Conservation (phyloP, 2,797 vertebrate species). For the Pachyuromys duprasi region DNA sequence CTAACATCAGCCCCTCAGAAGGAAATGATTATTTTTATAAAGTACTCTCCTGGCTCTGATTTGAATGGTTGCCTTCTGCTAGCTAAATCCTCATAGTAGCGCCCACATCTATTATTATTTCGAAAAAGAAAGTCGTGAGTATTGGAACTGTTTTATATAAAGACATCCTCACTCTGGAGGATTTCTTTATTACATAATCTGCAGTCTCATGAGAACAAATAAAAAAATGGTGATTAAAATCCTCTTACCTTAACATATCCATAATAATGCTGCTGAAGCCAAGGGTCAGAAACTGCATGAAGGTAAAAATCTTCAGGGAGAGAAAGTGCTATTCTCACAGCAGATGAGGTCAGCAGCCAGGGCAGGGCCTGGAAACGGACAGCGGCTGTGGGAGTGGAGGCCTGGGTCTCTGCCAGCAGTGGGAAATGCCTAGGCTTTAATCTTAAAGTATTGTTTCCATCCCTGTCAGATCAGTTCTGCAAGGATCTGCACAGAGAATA, state of each 20-base stretch:
- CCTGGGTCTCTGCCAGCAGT: not conserved
- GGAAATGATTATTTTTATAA: slow-evolving; percentile 46
- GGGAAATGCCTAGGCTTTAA: not conserved
- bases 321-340: not conserved
- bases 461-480: not conserved
- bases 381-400: not conserved
- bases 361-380: not conserved
- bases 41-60: not conserved
- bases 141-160: slow-evolving; percentile 14
- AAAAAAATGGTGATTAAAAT: slow-evolving; percentile 44
- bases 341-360: slow-evolving; percentile 15
- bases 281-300: slow-evolving; percentile 22
- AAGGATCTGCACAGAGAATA: slow-evolving; percentile 7
- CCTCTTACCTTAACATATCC: slow-evolving; percentile 18
- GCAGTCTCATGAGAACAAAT: slow-evolving; percentile 10
- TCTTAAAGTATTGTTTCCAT: not conserved
- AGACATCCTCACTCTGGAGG: not conserved
- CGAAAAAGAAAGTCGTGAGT: not conserved
- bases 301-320: slow-evolving; percentile 8
- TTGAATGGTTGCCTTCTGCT: slow-evolving; percentile 48
- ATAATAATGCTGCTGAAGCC: slow-evolving; percentile 9
- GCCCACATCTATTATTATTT: not conserved
- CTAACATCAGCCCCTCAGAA: slow-evolving; percentile 23
- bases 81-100: slow-evolving; percentile 30
- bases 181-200: slow-evolving; percentile 42